Conservation (phyloP, 2,797 vertebrate genomes). For the Spinibarbus caldwelli region DNA sequence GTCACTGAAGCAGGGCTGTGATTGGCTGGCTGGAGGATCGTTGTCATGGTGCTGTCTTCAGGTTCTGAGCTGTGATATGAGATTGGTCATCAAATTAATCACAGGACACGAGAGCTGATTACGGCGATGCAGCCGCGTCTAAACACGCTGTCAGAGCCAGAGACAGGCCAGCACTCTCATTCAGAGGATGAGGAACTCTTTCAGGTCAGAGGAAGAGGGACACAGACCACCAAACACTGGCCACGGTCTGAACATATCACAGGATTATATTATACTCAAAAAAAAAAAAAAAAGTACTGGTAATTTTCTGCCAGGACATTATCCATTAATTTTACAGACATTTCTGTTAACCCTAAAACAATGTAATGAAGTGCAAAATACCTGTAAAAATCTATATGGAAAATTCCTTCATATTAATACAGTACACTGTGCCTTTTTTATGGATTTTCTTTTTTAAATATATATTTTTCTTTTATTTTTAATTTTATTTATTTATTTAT, state of each 20-base stretch:
- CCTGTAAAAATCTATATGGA: not conserved
- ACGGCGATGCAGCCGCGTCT: not conserved
- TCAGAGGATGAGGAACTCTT: not conserved
- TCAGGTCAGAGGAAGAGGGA: not conserved
- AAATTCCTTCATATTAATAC: not conserved
- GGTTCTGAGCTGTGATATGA: constrained; percentile 36
- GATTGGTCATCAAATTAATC: constrained; percentile 45
- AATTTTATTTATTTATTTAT: too few relatives aligned
- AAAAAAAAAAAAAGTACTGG: too few relatives aligned
- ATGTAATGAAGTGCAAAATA: not conserved
- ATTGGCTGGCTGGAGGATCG: constrained; percentile 28
- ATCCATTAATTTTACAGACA: too few relatives aligned
- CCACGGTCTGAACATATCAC: not conserved
- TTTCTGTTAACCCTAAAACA: not conserved
- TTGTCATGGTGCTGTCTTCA: constrained; percentile 43
- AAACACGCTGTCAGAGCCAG: constrained; percentile 33
- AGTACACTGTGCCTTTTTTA: not conserved
- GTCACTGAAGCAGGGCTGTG: not conserved
- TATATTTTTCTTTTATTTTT: too few relatives aligned
- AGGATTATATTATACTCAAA: not conserved
- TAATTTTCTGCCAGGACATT: not conserved
- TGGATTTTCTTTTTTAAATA: too few relatives aligned
- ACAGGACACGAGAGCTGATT: constrained; percentile 32
- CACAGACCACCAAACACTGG: not conserved
- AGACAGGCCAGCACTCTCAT: constrained; percentile 7